Base-by-base conservation (phyloP, 2,797 vertebrate genomes). In the Chiloscyllium punctatum region DNA sequence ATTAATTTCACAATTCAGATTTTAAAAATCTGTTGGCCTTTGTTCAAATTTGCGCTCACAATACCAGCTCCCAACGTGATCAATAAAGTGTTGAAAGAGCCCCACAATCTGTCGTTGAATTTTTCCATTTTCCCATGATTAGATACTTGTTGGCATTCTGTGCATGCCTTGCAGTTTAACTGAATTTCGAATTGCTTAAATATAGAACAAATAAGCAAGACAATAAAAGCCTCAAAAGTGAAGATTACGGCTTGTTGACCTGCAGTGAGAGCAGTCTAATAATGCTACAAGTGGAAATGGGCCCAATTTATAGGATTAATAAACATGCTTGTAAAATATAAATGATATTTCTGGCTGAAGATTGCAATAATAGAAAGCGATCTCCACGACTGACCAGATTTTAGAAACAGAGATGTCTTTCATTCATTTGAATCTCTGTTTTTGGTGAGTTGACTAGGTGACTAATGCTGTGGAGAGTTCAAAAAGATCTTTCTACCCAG, bases 271-370 rank as follows among this genome's bases (percentile, higher is more conserved):
- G 48, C 51, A 7, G 1, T 74, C 94, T 27, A 74, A 53, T 30
- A 74, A 7, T 92, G 37, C 68, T 33, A 18, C 25, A 21, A 71
- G 74, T 74, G 5, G 42, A 53, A 74, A 74, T 51, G 0, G 15
- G 4, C 1, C 74, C 42, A 30, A 74, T 74, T 94, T 94, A 51
- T 53, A 74, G 48, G 69, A 6, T 27, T 30, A 48, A 74, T 51
- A 72, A 94, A 27, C 53, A 30, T 15, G 21, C 42, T 51, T 94
- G 42, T 68, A 27, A 74, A 69, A 94, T 30, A 13, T 18, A 48
- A 74, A 94, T 74, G 42, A 94, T 74, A 74, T 74, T 94, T 94
- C 68, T 94, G 94, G 69, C 94, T 72, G 94, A 15, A 74, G 25
- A 27, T 48, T 94, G 25, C 71, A 71, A 94, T 48, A 53, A 69